A percentile compares a stretch with the other conserved stretches of the same genome.
Conservation (phyloP, 1,140 invertebrate species). For the Cotesia vestalis region DNA sequence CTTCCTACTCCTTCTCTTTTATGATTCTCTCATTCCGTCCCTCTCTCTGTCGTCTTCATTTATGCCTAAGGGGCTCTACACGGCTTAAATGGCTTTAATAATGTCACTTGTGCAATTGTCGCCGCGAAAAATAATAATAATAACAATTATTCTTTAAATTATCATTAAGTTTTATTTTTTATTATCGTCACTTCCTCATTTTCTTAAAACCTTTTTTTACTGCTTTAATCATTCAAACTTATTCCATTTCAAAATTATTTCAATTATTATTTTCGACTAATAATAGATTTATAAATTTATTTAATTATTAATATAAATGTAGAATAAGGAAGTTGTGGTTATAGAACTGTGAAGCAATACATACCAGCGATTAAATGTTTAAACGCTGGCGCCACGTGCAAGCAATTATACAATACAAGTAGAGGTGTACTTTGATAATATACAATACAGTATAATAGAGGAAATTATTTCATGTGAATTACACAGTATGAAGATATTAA, state of each 20-base stretch:
- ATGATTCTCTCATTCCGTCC: conserved; percentile 7
- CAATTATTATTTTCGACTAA: neutral
- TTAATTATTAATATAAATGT: neutral
- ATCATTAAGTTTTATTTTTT: conserved; percentile 10
- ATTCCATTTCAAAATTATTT: neutral
- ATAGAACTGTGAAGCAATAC: conserved; percentile 1
- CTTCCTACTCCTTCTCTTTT: conserved; percentile 16
- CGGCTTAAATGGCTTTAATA: conserved; percentile 38
- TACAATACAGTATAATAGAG: too few species aligned
- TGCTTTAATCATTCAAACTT: neutral
- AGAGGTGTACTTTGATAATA: conserved; percentile 3
- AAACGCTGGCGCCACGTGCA: conserved; percentile 31
- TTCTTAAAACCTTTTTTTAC: conserved; percentile 21
- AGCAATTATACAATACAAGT: neutral
- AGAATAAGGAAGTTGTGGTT: conserved; percentile 23
- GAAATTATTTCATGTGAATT: neutral
- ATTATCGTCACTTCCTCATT: conserved; percentile 31
- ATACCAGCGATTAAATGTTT: conserved; percentile 18
- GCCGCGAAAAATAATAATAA: conserved; percentile 19
- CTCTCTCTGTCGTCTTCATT: conserved; percentile 13
- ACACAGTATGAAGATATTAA: conserved; percentile 22
- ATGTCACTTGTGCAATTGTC: conserved; percentile 39
- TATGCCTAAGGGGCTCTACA: conserved; percentile 24
- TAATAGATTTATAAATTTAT: too few species aligned
- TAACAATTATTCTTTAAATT: neutral